A percentile compares a stretch with the other conserved stretches of the same genome.
phyloP scores from a whole-genome alignment of 2,888 invertebrate species.

The Drosophila kokeensis region DNA sequence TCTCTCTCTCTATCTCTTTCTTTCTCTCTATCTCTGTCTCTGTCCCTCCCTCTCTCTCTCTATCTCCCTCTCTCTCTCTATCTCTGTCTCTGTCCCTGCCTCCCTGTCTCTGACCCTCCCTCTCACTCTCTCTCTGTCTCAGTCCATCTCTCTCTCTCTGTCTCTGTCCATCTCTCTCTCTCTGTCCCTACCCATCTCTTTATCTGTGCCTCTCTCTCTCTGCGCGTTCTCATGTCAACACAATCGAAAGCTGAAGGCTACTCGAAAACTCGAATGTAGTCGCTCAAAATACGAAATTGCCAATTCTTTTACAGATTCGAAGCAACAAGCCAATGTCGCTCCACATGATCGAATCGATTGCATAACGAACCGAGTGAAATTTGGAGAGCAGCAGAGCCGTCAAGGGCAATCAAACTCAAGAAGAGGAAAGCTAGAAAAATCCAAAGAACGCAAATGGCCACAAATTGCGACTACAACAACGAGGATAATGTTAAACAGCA shows the following conservation, averaged over 20 bases:
- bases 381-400: conserved; percentile 4
- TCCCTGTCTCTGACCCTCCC: no score
- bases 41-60: no score
- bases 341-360: conserved; percentile 71
- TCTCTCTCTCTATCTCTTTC: no score
- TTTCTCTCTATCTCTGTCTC: no score
- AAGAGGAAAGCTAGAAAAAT: conserved; percentile 20
- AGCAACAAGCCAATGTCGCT: conserved; percentile 78
- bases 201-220: background rate
- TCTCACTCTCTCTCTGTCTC: no score
- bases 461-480: conserved; percentile 78
- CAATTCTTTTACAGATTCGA: conserved; percentile 62
- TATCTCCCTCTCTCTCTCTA: rapidly evolving
- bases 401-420: background rate
- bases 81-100: no score
- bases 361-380: conserved; percentile 30
- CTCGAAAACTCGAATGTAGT: conserved; percentile 10
- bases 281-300: conserved; percentile 30
- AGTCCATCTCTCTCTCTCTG: background rate
- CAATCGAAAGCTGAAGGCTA: conserved; percentile 54
- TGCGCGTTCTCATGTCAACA: conserved; percentile 70
- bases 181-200: background rate
- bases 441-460: conserved; percentile 77
- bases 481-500: conserved; percentile 73
- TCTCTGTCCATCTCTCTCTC: background rate